Evolutionary conservation across 1,140 invertebrate genomes (phyloP), one percentile per base, ranked within the genome.

Genomic region (Xylocopa sonorina): DNA sequence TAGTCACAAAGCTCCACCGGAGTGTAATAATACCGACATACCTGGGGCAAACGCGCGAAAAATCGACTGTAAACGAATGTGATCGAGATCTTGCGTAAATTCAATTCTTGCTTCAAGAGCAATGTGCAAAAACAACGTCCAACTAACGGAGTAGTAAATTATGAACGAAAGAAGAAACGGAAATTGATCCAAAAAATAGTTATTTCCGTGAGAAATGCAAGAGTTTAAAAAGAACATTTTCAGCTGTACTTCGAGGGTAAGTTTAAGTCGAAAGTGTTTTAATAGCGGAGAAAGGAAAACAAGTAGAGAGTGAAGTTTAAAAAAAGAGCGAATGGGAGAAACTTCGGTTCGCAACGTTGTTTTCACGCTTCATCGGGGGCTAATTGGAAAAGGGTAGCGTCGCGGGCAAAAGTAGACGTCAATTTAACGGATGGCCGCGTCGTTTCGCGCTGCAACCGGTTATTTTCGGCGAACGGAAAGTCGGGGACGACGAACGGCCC

Each of bases 381-480:
- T 38, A 46, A 53, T 64, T 63, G 48, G 38, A 41, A 50, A 34
- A 77, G 43, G 51, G 41, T 46, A 24, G 55, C 43, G 7, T 58
- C 63, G 53, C 21, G 66, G n/a, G 6, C 34, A 50, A 77, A 77
- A 60, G 55, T 58, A 38, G 51, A 51, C 55, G 46, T 78, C 27
- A 27, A 71, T 62, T 69, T 78, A 60, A 78, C 75, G 75, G 55
- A 71, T 51, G 66, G 2, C 2, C 55, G 66, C 29, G 18, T 41
- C 1, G 53, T 67, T 48, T 32, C 7, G 7, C 53, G 63, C 9
- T 48, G 55, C 64, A 41, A 7, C 4, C 51, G 76, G 57, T 83
- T 84, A 83, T 83, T 84, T 83, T 83, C 71, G 57, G 64, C 24
- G 34, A 32, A 38, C 4, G 21, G 21, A 78, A 67, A 34, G 34